Evolutionary conservation across 2,113 vertebrate species (phyloP).

Genomic region (Petrocephalus microphthalmus): DNA sequence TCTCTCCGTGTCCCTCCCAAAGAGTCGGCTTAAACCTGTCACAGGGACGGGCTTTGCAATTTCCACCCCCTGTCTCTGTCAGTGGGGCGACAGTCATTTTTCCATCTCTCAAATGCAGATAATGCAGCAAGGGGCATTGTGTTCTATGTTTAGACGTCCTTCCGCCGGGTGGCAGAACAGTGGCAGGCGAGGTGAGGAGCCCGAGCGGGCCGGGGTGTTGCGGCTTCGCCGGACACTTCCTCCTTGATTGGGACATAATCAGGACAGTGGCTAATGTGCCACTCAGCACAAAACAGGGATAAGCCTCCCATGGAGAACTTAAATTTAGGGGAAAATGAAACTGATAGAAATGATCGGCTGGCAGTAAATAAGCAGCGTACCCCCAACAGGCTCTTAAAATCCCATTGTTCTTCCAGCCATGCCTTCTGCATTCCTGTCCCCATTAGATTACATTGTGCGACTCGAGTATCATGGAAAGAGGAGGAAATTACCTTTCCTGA

Average conservation of each 20-base stretch:
- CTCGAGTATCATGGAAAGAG: background rate
- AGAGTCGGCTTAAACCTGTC: background rate
- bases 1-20: background rate
- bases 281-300: background rate
- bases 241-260: constrained; percentile 32
- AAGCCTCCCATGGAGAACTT: too few species aligned
- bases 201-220: constrained; percentile 22
- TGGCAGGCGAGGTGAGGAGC: constrained; percentile 27
- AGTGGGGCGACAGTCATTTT: constrained; percentile 31
- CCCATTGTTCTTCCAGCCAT: background rate
- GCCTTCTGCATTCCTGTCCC: background rate
- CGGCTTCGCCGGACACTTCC: constrained; percentile 31
- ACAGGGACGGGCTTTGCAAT: background rate
- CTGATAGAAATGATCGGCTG: background rate
- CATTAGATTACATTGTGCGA: constrained; percentile 2
- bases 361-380: background rate
- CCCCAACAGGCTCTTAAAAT: background rate
- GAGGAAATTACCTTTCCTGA: constrained; percentile 28
- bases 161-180: constrained; percentile 38
- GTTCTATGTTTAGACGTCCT: constrained; percentile 47
- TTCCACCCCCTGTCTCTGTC: constrained; percentile 24
- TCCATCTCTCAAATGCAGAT: constrained; percentile 26
- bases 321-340: background rate
- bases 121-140: constrained; percentile 37
- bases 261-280: constrained; percentile 20